Percentiles rank a stretch among this genome's conserved stretches.
Conservation (phyloP, 2,888 invertebrate species). For the Drosophila leonis region DNA sequence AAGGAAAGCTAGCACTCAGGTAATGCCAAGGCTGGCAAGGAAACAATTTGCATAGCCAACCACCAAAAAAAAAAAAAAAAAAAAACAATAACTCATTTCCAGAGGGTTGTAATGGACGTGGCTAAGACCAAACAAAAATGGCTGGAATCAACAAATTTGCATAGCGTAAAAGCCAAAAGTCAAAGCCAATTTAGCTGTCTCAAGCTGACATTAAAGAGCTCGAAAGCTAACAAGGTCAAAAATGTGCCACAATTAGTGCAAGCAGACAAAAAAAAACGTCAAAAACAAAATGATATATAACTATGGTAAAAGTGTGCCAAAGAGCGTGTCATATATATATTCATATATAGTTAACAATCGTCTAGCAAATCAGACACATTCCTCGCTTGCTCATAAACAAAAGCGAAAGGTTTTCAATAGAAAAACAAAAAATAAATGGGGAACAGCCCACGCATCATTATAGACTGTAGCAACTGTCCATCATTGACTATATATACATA, state of each 20-base stretch:
- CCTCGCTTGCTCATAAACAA: slow-evolving; percentile 16
- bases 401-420: slow-evolving; percentile 45
- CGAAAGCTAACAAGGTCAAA: slow-evolving; percentile 43
- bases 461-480: not conserved
- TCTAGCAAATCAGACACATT: slow-evolving; percentile 27
- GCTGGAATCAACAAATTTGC: slow-evolving; percentile 7
- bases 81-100: slow-evolving; percentile 20
- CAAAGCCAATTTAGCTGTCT: slow-evolving; percentile 14
- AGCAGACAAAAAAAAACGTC: slow-evolving; percentile 10
- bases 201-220: slow-evolving; percentile 6
- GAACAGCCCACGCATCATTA: slow-evolving; percentile 1
- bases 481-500: not conserved
- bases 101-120: slow-evolving; percentile 2
- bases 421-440: not conserved
- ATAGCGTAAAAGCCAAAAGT: slow-evolving; percentile 2
- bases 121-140: not conserved
- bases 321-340: slow-evolving; percentile 28
- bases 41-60: slow-evolving; percentile 37
- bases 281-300: not conserved
- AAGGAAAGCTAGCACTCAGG: slow-evolving; percentile 33
- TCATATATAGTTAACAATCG: slow-evolving; percentile 18
- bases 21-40: slow-evolving; percentile 19
- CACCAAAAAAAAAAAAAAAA: slow-evolving; percentile 33
- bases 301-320: slow-evolving; percentile 49
- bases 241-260: slow-evolving; percentile 48